Base-by-base conservation (phyloP, 2,888 invertebrate species). In the Steinernema carpocapsae region DNA sequence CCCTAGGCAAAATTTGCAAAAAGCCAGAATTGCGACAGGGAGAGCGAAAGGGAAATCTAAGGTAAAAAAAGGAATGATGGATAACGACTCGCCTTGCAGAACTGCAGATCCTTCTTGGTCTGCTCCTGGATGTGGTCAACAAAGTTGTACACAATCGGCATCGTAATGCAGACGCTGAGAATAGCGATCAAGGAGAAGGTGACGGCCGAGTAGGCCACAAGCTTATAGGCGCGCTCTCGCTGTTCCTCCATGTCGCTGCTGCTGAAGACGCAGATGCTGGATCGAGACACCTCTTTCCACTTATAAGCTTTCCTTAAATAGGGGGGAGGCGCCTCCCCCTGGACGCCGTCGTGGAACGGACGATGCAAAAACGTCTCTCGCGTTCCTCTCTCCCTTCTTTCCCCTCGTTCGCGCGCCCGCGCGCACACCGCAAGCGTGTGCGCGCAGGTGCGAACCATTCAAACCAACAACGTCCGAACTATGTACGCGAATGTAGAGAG, bases 81-180 rank as follows among this genome's bases (percentile, higher is more conserved):
- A 56, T 24, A 70, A 70, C 17, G 26, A 71, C 77, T 74, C 64
- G 87, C 87, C 80, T 87, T 87, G 80, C 87, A 87, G 76, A 84
- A 86, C 64, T 79, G 74, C 72, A 87, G 80, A 73, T 87, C 87
- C 56, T 81, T 75, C 72, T 82, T 83, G 17, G 87, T 85, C 79
- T 87, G 87, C 73, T 82, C 84, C 74, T 87, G 86, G 43, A 87
- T 80, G 73, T 85, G 84, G 72, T 84, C 85, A 51, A 87, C 85
- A 75, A 87, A 87, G 77, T 86, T 87, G 81, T 85, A 87, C 43
- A 87, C 85, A 59, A 86, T 82, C 43, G 87, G 87, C 87, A 87
- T 84, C 14, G 87, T 85, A 70, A 88, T 81, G 75, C 85, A 84
- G 42, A 87, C 86, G 51, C 86, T 78, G 52, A 85, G 76, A 74